Percentiles rank a stretch among this genome's conserved stretches.
Conservation (phyloP, 1,140 invertebrate genomes). For the Drosophila truncata region DNA sequence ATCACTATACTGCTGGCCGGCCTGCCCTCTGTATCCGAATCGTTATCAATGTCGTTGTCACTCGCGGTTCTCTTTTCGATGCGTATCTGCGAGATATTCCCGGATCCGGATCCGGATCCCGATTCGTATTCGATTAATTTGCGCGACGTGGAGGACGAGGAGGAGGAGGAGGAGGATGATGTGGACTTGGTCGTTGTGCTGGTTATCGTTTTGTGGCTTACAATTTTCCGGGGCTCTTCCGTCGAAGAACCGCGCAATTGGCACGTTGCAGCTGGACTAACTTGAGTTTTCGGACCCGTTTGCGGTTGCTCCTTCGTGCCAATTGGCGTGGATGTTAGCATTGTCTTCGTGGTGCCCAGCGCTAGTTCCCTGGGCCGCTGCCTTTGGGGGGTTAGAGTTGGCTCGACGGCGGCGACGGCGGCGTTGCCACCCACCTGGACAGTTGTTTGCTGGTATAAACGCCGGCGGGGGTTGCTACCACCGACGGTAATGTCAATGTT, state of each 20-base stretch:
- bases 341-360: constrained; percentile 71
- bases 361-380: constrained; percentile 67
- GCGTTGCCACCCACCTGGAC: constrained; percentile 71
- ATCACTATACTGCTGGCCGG: constrained; percentile 78
- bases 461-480: constrained; percentile 73
- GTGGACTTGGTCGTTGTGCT: constrained; percentile 56
- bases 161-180: constrained; percentile 30
- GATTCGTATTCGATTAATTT: constrained; percentile 59
- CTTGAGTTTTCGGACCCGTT: constrained; percentile 51
- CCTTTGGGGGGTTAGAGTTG: constrained; percentile 39
- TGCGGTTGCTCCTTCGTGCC: constrained; percentile 83
- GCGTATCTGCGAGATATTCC: constrained; percentile 63
- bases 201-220: constrained; percentile 80
- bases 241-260: constrained; percentile 84
- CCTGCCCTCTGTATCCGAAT: constrained; percentile 80
- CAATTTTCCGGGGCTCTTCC: constrained; percentile 83
- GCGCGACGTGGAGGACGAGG: constrained; percentile 60
- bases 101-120: constrained; percentile 29
- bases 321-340: constrained; percentile 73
- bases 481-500: constrained; percentile 85
- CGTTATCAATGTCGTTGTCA: constrained; percentile 68
- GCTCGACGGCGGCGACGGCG: constrained; percentile 33
- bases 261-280: constrained; percentile 78
- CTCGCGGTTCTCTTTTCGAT: constrained; percentile 34
- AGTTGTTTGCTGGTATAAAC: constrained; percentile 78